Conservation (phyloP, 2,113 vertebrate species). For the Strix uralensis region DNA sequence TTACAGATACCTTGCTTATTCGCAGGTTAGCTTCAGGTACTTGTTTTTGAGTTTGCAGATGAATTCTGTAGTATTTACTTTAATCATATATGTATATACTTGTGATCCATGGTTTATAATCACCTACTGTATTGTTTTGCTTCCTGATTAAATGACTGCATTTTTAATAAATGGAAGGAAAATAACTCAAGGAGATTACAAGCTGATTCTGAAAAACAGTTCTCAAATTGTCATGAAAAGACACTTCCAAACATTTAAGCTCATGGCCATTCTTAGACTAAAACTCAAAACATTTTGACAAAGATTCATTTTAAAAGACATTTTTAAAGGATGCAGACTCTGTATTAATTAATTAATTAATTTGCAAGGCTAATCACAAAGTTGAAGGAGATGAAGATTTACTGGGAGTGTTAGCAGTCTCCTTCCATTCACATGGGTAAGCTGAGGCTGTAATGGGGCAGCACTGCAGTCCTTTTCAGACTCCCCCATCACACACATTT, state of each 20-base stretch:
- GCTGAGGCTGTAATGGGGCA: not conserved
- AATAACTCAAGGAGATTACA: not conserved
- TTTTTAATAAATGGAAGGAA: not conserved
- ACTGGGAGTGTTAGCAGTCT: not conserved
- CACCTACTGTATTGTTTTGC: not conserved
- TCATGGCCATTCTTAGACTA: not conserved
- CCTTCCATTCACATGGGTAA: not conserved
- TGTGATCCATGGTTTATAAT: not conserved
- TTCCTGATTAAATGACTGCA: not conserved
- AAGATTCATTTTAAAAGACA: not conserved
- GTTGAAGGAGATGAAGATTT: not conserved
- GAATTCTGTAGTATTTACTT: not conserved
- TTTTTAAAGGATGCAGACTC: not conserved
- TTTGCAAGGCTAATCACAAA: not conserved
- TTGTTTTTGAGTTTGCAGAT: not conserved
- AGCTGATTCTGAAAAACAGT: not conserved
- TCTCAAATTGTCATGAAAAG: not conserved
- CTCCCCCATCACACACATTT: not conserved
- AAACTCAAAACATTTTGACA: not conserved
- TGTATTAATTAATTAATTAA: not conserved
- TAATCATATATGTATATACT: not conserved
- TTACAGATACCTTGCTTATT: not conserved
- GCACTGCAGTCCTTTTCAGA: not conserved
- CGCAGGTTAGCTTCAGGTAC: not conserved
- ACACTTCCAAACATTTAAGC: not conserved